A percentile compares a stretch with the other conserved stretches of the same genome.
Evolutionary conservation across 2,888 invertebrate species (phyloP).

Genomic region (Pristionchus japonicus): DNA sequence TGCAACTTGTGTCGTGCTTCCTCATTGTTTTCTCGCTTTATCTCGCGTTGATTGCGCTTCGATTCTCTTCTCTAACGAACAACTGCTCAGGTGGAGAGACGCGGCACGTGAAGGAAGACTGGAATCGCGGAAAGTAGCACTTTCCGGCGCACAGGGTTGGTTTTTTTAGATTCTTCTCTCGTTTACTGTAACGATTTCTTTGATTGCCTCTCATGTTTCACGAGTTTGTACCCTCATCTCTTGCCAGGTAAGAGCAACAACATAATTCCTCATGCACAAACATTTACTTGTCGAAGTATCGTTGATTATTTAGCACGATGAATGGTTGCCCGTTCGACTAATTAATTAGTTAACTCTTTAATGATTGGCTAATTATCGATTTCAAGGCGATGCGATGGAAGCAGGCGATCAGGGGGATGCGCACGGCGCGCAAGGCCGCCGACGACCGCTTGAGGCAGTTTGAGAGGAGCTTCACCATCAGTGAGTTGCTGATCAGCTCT

Average conservation of each 20-base stretch:
- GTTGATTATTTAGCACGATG: too few relatives aligned
- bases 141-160: background rate
- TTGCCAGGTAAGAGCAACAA: too few relatives aligned
- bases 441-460: constrained; percentile 43
- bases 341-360: too few relatives aligned
- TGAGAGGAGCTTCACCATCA: constrained; percentile 33
- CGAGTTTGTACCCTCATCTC: too few relatives aligned
- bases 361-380: background rate
- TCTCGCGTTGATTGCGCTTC: background rate
- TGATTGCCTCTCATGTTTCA: too few relatives aligned
- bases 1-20: background rate
- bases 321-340: too few relatives aligned
- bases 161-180: background rate
- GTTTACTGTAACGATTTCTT: background rate
- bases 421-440: constrained; percentile 46
- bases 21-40: constrained; percentile 10
- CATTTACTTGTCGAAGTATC: too few relatives aligned
- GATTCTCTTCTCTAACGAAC: background rate
- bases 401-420: constrained; percentile 40
- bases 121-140: background rate
- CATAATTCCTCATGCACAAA: too few relatives aligned
- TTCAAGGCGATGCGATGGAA: constrained; percentile 40
- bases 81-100: background rate
- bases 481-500: background rate
- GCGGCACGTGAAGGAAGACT: background rate